Percentiles rank a stretch among this genome's conserved stretches.
Conservation (phyloP, 2,888 invertebrate species). For the Tenodera sinensis region DNA sequence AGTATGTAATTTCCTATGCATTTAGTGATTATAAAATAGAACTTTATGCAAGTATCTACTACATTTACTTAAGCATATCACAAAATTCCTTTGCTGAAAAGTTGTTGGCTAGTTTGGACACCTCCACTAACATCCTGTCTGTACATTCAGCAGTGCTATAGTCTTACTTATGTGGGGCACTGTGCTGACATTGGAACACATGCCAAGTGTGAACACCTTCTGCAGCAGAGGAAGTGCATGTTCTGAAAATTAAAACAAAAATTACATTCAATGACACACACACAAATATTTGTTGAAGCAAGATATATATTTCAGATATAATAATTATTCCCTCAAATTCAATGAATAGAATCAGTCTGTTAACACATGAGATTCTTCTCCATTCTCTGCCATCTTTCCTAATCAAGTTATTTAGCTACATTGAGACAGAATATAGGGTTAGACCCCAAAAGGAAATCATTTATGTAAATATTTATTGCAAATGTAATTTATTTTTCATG, state of each 20-base stretch:
- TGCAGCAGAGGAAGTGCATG: conserved; percentile 73
- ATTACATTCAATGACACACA: conserved; percentile 14
- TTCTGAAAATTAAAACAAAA: conserved; percentile 52
- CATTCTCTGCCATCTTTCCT: background rate
- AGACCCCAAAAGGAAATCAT: too few relatives aligned
- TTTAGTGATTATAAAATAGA: too few relatives aligned
- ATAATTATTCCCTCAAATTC: background rate
- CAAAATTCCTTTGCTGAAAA: too few relatives aligned
- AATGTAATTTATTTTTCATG: too few relatives aligned
- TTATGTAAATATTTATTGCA: too few relatives aligned
- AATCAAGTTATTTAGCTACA: too few relatives aligned
- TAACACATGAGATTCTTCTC: background rate
- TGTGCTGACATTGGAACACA: conserved; percentile 73
- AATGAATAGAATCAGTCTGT: background rate
- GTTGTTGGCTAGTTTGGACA: background rate
- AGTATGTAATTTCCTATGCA: too few relatives aligned
- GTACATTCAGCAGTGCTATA: conserved; percentile 75
- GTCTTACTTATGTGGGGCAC: conserved; percentile 73
- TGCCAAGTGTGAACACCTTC: conserved; percentile 74
- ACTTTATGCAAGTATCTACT: too few relatives aligned
- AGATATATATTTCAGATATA: too few relatives aligned
- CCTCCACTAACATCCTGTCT: conserved; percentile 65
- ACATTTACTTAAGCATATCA: too few relatives aligned
- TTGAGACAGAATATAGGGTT: too few relatives aligned
- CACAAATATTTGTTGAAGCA: background rate